These are phyloP conservation scores for Momotus momota DNA, from an alignment of 2,797 vertebrate genomes.

Conservation along the genomic window DNA sequence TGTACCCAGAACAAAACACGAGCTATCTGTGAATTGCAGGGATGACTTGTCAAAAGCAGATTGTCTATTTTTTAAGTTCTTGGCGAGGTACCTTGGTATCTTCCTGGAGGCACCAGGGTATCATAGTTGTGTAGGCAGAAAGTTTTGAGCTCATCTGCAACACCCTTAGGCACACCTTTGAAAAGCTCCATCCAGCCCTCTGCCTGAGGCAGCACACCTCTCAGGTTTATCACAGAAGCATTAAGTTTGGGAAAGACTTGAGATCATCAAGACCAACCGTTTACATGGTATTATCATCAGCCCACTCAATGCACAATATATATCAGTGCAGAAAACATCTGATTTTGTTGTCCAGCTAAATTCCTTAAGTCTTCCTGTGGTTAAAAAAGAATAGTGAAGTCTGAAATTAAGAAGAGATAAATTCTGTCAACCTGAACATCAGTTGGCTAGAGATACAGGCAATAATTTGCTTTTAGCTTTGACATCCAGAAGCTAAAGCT, in stretches of 20 bases:
- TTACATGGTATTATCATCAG: background rate
- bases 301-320: background rate
- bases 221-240: background rate
- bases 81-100: background rate
- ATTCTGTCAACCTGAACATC: background rate
- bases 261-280: too few species aligned
- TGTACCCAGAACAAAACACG: background rate
- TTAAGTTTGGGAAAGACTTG: too few species aligned
- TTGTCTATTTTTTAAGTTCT: background rate
- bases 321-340: background rate
- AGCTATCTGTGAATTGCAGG: background rate
- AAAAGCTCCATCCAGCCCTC: background rate
- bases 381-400: background rate
- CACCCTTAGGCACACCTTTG: background rate
- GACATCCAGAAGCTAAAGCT: background rate
- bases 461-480: background rate
- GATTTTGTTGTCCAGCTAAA: background rate
- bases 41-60: background rate
- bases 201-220: background rate
- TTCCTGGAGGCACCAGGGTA: background rate
- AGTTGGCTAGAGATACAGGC: background rate
- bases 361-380: background rate
- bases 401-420: background rate
- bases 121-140: background rate
- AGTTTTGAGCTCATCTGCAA: background rate